Evolutionary conservation across 2,888 invertebrate genomes (phyloP), one percentile per base, ranked within the genome.

Genomic region (Cantharis rustica): DNA sequence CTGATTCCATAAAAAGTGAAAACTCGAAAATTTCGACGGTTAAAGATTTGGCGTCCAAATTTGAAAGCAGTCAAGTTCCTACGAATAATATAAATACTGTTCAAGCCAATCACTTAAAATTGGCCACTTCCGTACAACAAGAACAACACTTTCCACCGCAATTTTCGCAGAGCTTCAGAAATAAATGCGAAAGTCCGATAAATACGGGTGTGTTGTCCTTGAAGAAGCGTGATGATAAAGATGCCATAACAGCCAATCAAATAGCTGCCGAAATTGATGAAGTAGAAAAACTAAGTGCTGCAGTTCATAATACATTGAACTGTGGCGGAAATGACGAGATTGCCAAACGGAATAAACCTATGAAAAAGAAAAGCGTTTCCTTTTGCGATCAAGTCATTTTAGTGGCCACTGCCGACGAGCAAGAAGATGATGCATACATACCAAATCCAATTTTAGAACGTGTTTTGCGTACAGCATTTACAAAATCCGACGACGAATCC

Each of bases 301-400:
- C 89, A 80, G 89, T 91, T 10, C 89, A 90, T 78, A 89, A 90
- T 82, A 89, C 89, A 1, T 78, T 87, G 17, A 79, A 80, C 23
- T 81, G 90, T 85, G 89, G 71, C 87, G 90, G 83, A 80, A 89
- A 89, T 82, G 82, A 84, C 0, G 83, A 84, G 11, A 89, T 85
- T 72, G 88, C 89, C 31, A 92, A 91, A 80, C 87, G 89, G 0
- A 88, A 87, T 75, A 89, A 88, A 82, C 87, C 88, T 10, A 90
- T 93, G 0, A 96, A 96, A 86, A 97, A 97, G 90, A 98, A 98
- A 87, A 96, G 96, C 75, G 98, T 98, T 4, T 97, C 97, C 0
- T 98, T 98, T 88, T 97, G 97, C 85, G 97, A 97, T 86, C 96
- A 97, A 88, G 96, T 98, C 0, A 96, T 96, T 79, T 89, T 97